Percentiles rank a stretch among this genome's conserved stretches.
Conservation (phyloP, 2,888 invertebrate genomes). For the Leucania comma region DNA sequence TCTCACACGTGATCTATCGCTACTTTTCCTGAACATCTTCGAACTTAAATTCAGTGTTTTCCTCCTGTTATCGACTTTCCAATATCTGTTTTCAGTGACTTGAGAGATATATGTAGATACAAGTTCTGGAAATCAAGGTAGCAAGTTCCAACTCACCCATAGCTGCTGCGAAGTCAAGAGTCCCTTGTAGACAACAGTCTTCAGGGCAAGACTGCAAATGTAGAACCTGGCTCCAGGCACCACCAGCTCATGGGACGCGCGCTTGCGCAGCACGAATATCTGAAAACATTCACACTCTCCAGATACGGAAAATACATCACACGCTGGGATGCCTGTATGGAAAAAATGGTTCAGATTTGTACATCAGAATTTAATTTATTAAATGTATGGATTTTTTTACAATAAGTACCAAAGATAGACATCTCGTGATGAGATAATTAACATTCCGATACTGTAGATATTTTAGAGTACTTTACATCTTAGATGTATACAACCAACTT, state of each 20-base stretch:
- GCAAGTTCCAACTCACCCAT: slow-evolving; percentile 90
- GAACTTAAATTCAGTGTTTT: no score
- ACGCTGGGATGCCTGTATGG: slow-evolving; percentile 64
- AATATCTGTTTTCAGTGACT: not conserved
- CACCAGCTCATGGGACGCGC: slow-evolving; percentile 96
- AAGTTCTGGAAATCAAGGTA: not conserved
- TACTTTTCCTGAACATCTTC: no score
- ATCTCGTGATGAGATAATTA: slow-evolving; percentile 14
- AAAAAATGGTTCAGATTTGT: slow-evolving; percentile 40
- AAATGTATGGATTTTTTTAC: not conserved
- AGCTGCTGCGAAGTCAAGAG: slow-evolving; percentile 98
- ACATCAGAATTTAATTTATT: not conserved
- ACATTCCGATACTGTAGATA: slow-evolving; percentile 7
- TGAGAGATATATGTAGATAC: no score
- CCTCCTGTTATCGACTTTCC: no score
- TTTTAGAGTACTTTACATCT: not conserved
- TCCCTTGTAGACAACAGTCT: slow-evolving; percentile 99
- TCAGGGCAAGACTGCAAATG: slow-evolving; percentile 97
- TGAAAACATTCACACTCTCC: slow-evolving; percentile 80
- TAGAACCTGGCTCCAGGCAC: slow-evolving; percentile 97
- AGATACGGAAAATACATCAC: slow-evolving; percentile 56
- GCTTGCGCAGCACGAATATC: slow-evolving; percentile 98
- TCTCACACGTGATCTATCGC: no score
- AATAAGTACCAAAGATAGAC: not conserved
- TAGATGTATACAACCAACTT: slow-evolving; percentile 24